These are phyloP conservation scores for Ochropleura plecta DNA, from an alignment of 2,888 invertebrate species.

Conservation along the genomic window DNA sequence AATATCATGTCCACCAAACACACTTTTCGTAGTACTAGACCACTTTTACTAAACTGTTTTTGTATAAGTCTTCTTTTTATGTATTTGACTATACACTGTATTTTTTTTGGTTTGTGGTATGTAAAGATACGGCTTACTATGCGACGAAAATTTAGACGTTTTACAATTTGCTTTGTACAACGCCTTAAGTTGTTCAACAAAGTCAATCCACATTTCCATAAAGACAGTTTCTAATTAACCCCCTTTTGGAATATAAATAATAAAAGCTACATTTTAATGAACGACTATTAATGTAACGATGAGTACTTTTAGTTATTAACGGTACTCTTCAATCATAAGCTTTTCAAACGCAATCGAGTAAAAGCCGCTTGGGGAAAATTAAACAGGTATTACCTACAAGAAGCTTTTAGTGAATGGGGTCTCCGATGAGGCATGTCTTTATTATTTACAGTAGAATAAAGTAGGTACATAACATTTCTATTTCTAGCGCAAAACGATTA, in stretches of 20 bases:
- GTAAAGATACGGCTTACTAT: too few species aligned
- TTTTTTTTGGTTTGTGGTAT: too few species aligned
- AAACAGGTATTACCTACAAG: constrained; percentile 15
- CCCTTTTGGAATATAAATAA: constrained; percentile 13
- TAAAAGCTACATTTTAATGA: constrained; percentile 28
- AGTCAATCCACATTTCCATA: constrained; percentile 20
- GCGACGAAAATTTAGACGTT: too few species aligned
- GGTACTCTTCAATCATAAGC: constrained; percentile 9
- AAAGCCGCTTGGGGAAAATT: constrained; percentile 24
- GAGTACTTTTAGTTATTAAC: constrained; percentile 24
- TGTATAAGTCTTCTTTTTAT: too few species aligned
- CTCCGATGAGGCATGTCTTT: constrained; percentile 20
- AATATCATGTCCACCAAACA: too few species aligned
- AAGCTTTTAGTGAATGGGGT: constrained; percentile 31
- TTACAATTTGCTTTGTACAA: too few species aligned
- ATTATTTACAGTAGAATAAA: background rate
- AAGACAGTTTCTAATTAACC: constrained; percentile 8
- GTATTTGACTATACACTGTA: too few species aligned
- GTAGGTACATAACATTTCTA: constrained; percentile 6
- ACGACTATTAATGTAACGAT: constrained; percentile 16
- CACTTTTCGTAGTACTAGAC: too few species aligned
- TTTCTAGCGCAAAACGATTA: constrained; percentile 11
- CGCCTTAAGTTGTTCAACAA: background rate
- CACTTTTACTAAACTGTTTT: too few species aligned
- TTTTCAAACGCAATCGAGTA: constrained; percentile 34